Evolutionary conservation across 2,888 invertebrate species (phyloP), one percentile per base, ranked within the genome.

Genomic region (Gnatocerus cornutus): DNA sequence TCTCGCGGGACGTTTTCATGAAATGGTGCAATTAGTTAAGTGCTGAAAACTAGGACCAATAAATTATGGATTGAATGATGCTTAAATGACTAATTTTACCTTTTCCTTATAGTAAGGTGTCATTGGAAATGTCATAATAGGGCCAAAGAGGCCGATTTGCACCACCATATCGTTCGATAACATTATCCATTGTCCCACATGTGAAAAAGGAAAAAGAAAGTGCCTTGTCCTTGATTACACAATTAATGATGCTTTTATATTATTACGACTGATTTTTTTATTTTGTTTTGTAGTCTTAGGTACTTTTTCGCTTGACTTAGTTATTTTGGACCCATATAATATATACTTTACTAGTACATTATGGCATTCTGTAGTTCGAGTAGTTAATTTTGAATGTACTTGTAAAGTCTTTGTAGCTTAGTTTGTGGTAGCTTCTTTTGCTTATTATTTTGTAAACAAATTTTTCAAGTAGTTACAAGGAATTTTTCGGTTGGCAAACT

Each of bases 71-170:
- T 59, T 68, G 73, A 74, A 68, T 75, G 76, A 74, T 74, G 63
- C 69, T 73, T 66, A 70, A 48, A 43, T 4, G 14, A 58, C 63
- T 66, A 21, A 70, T 76, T 75, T 71, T 69, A 82, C 83, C 83
- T 84, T 84, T 85, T 85, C 85, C 85, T 85, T 85, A 85, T 85
- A 85, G 85, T 85, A 85, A 85, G 85, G 85, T 85, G 81, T 83
- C 85, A 85, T 85, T 85, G 85, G 85, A 85, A 85, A 85, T 85
- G 85, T 84, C 73, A 74, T 68, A 67, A 72, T 67, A 46, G 53
- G 71, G 68, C 69, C 68, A 55, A 67, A 65, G 55, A 13, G 70
- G 71, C 68, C 48, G 37, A 65, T 61, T 71, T 63, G 67, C 71
- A 71, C 71, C 71, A 71, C 66, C 65, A 69, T 56, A 56, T 29